Base-by-base conservation (phyloP, 2,888 invertebrate species). In the Dione juno region DNA sequence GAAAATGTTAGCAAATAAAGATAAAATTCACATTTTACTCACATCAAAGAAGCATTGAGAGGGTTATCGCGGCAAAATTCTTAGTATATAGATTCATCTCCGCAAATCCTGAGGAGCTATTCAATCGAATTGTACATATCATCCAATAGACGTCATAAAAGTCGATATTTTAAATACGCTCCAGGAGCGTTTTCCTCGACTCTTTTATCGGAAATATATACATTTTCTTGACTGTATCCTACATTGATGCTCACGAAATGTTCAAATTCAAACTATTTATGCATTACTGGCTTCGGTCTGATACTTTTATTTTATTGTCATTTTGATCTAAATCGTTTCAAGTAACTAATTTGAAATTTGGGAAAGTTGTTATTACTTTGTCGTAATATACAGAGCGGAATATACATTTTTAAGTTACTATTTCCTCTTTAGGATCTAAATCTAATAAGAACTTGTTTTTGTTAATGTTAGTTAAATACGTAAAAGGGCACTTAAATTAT, bases 11-110 rank as follows among this genome's bases (percentile, higher is more conserved):
- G 64, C 40, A 67, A 58, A 72, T 72, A 70, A 40, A 45, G 67
- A 72, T 72, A 72, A 70, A 70, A 65, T 70, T 70, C 69, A 52
- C 72, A 72, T 70, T 58, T 72, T 72, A 70, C 72, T 67, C 72
- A 67, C 72, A 59, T 70, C 72, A 70, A 67, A 72, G 72, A 59
- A 70, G 64, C 70, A 54, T 72, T 54, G 70, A 65, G 72, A 72
- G 68, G 68, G 70, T 72, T 72, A 72, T 72, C 57, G 64, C 64
- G 66, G 58, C 67, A 65, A 70, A 64, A 63, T 70, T 67, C 72
- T 70, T 70, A 72, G 70, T 67, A 67, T 67, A 67, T 52, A 70
- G 70, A 70, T 72, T 48, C 70, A 67, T 67, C 63, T 64, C 58
- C 41, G 67, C 64, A 66, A 72, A 72, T 70, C 72, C 72, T 72